These are phyloP conservation scores for Trichogramma evanescens DNA, from an alignment of 2,888 invertebrate species.

Conservation along the genomic window DNA sequence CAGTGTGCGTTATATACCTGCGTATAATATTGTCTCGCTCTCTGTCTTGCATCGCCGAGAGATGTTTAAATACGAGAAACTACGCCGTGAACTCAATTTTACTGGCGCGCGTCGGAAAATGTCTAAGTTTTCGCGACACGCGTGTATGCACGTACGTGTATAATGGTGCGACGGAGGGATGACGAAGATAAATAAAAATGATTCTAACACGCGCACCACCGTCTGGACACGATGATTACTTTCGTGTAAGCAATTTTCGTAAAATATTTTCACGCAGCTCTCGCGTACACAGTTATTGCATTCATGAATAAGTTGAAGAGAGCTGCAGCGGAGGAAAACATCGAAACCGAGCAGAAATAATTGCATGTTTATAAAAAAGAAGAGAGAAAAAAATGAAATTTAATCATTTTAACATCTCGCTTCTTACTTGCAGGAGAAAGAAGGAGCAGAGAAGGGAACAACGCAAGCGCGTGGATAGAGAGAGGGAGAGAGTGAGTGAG, in stretches of 20 bases:
- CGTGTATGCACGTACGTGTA: neutral
- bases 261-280: neutral
- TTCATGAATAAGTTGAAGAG: neutral
- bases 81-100: no score
- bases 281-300: neutral
- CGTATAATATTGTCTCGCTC: no score
- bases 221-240: neutral
- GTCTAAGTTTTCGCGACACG: slow-evolving; percentile 10
- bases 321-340: neutral
- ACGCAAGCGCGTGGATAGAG: no score
- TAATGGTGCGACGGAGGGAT: neutral
- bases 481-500: no score
- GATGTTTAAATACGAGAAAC: no score
- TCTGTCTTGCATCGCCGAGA: no score
- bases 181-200: neutral
- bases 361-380: slow-evolving; percentile 4
- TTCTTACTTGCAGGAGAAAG: no score
- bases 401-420: no score
- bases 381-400: no score
- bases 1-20: no score
- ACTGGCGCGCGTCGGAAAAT: neutral
- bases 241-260: neutral
- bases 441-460: no score
- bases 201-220: neutral
- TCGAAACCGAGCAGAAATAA: slow-evolving; percentile 2